Percentiles rank a stretch among this genome's conserved stretches.
phyloP scores from a whole-genome alignment of 2,113 vertebrate genomes.

The Kobus ellipsiprymnus region DNA sequence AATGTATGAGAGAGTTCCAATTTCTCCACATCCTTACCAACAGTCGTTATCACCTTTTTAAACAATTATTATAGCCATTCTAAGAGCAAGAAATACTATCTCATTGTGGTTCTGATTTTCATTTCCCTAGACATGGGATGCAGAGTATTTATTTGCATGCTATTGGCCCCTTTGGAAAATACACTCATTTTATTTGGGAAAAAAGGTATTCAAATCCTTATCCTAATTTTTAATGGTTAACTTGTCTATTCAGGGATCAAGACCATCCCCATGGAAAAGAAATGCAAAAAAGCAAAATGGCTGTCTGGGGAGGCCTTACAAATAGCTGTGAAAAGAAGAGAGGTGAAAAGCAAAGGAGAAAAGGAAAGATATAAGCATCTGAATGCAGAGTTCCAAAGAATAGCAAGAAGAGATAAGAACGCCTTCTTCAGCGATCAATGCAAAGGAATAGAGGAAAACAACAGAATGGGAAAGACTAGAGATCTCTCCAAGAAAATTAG shows the following conservation, averaged over 20 bases:
- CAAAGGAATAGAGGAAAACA: too few relatives aligned
- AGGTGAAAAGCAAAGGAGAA: too few relatives aligned
- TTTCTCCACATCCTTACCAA: not conserved
- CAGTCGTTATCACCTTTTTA: not conserved
- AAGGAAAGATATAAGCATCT: too few relatives aligned
- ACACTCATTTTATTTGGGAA: not conserved
- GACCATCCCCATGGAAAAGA: too few relatives aligned
- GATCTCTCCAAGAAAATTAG: too few relatives aligned
- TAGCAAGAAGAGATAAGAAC: too few relatives aligned
- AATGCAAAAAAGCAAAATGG: too few relatives aligned
- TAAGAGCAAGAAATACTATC: not conserved
- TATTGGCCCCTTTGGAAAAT: not conserved
- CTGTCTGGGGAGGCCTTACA: too few relatives aligned
- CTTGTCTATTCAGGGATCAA: not conserved
- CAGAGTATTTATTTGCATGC: not conserved
- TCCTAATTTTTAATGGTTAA: not conserved
- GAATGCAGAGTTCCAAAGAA: too few relatives aligned
- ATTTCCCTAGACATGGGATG: not conserved
- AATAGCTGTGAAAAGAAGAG: too few relatives aligned
- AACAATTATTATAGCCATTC: not conserved
- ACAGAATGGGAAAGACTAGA: too few relatives aligned
- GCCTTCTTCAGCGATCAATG: too few relatives aligned
- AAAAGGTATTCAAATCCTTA: not conserved
- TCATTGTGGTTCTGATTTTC: not conserved
- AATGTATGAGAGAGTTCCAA: not conserved